phyloP scores from a whole-genome alignment of 2,113 vertebrate genomes.

The Glaucomys volans region DNA sequence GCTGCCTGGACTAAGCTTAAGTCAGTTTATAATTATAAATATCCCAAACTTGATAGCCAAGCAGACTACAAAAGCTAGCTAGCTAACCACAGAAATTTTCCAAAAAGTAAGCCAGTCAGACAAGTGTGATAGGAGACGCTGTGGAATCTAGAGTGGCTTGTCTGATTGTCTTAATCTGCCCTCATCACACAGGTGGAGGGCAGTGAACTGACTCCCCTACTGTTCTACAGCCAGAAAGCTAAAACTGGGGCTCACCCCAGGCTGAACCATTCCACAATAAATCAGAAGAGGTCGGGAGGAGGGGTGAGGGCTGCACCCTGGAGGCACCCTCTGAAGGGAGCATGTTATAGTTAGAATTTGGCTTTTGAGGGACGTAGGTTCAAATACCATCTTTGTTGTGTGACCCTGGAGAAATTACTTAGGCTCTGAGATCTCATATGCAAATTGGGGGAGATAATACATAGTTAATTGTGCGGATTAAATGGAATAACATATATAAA shows the following conservation, averaged over 20 bases:
- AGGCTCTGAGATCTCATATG: background rate
- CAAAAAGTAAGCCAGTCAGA: slow-evolving; percentile 5
- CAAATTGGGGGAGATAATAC: background rate
- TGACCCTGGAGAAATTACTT: background rate
- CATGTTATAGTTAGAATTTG: background rate
- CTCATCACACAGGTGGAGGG: background rate
- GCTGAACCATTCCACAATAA: background rate
- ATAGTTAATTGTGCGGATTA: background rate
- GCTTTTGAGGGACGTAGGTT: background rate
- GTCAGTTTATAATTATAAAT: slow-evolving; percentile 63
- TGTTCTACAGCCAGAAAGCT: background rate
- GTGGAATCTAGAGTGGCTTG: background rate
- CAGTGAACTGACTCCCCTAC: background rate
- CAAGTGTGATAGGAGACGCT: background rate
- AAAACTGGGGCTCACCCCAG: background rate
- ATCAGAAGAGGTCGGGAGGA: background rate
- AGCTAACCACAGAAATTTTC: slow-evolving; percentile 51
- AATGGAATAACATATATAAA: background rate
- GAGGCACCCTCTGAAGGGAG: background rate
- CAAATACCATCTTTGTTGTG: background rate
- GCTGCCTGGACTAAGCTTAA: slow-evolving; percentile 49
- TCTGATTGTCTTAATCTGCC: background rate
- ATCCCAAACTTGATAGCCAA: slow-evolving; percentile 41
- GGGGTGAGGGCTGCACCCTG: background rate
- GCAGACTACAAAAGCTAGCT: slow-evolving; percentile 50